Evolutionary conservation across 1,140 invertebrate genomes (phyloP).

Genomic region (Pteromalus puparum): DNA sequence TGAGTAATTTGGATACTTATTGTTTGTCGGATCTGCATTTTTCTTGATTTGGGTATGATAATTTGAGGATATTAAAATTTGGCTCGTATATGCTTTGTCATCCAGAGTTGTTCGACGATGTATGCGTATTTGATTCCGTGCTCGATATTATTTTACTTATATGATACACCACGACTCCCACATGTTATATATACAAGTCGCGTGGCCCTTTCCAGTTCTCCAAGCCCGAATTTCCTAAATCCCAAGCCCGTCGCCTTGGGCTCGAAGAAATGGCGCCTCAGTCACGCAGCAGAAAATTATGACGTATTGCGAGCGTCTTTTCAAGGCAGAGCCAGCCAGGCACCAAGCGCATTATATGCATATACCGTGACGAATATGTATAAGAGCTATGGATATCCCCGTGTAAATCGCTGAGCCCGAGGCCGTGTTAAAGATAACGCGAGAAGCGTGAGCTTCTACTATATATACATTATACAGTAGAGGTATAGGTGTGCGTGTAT

Average conservation of each 20-base stretch:
- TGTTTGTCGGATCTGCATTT: slow-evolving; percentile 32
- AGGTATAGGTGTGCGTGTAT: neutral
- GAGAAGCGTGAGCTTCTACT: neutral
- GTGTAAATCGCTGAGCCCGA: neutral
- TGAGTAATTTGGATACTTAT: slow-evolving; percentile 27
- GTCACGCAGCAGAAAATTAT: slow-evolving; percentile 70
- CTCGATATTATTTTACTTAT: too few species aligned
- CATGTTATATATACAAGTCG: neutral
- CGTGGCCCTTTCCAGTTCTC: slow-evolving; percentile 9
- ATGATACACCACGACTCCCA: too few species aligned
- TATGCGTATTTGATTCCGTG: too few species aligned
- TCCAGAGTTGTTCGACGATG: too few species aligned
- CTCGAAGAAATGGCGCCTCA: slow-evolving; percentile 57
- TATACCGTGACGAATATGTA: slow-evolving; percentile 16
- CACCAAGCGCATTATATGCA: neutral
- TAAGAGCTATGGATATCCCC: neutral
- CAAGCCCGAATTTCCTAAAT: neutral
- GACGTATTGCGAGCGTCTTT: slow-evolving; percentile 68
- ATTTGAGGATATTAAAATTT: neutral
- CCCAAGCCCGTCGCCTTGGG: neutral
- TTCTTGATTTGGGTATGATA: neutral
- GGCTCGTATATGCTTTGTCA: too few species aligned
- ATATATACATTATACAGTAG: too few species aligned
- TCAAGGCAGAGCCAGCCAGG: slow-evolving; percentile 50
- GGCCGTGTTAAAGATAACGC: slow-evolving; percentile 17